Percentiles rank a stretch among this genome's conserved stretches.
phyloP scores from a whole-genome alignment of 2,888 invertebrate genomes.

The Thera obeliscata region DNA sequence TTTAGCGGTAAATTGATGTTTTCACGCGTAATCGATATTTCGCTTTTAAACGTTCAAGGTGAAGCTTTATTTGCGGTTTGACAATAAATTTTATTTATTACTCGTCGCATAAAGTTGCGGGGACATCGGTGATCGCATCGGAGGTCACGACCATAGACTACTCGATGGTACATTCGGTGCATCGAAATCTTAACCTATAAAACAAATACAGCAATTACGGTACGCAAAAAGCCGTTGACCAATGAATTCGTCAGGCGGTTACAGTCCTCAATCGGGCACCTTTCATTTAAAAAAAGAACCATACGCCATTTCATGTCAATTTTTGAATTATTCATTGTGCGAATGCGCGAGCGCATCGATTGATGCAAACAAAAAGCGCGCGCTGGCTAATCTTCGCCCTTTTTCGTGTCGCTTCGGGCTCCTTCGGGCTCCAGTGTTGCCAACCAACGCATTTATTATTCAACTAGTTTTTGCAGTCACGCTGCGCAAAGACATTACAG shows the following conservation, averaged over 20 bases:
- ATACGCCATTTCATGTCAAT: slow-evolving; percentile 85
- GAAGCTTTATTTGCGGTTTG: slow-evolving; percentile 76
- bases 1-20: slow-evolving; percentile 46
- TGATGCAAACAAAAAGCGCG: slow-evolving; percentile 83
- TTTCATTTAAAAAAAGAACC: slow-evolving; percentile 84
- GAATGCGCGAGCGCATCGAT: slow-evolving; percentile 84
- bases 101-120: slow-evolving; percentile 50
- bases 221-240: slow-evolving; percentile 80
- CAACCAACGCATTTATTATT: slow-evolving; percentile 79
- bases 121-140: slow-evolving; percentile 26
- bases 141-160: slow-evolving; percentile 33
- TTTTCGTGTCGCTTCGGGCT: slow-evolving; percentile 71
- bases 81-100: slow-evolving; percentile 69
- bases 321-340: slow-evolving; percentile 84
- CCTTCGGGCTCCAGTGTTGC: slow-evolving; percentile 77
- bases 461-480: slow-evolving; percentile 81
- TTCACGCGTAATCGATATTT: slow-evolving; percentile 46
- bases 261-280: slow-evolving; percentile 85
- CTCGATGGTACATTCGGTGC: slow-evolving; percentile 27
- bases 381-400: slow-evolving; percentile 82
- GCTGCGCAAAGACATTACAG: slow-evolving; percentile 80
- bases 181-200: slow-evolving; percentile 61
- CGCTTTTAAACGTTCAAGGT: slow-evolving; percentile 54
- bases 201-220: slow-evolving; percentile 80
- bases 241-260: slow-evolving; percentile 85